A percentile compares a stretch with the other conserved stretches of the same genome.
Evolutionary conservation across 2,888 invertebrate species (phyloP).

Genomic region (Lottia gigantea): DNA sequence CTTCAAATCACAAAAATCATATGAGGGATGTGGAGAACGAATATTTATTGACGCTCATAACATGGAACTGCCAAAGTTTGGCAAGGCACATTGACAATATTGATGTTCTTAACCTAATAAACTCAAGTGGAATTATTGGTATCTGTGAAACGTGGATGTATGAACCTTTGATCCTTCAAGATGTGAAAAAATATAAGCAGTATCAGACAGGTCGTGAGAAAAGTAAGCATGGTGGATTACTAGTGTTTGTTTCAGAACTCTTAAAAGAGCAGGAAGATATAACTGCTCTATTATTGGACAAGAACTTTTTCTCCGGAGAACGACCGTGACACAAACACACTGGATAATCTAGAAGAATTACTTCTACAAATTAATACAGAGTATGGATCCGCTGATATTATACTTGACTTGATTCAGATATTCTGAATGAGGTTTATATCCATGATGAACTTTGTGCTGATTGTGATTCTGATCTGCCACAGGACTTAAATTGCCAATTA

Average conservation of each 20-base stretch:
- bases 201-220: background rate
- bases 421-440: background rate
- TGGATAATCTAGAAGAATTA: background rate
- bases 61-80: background rate
- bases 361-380: conserved; percentile 3
- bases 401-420: background rate
- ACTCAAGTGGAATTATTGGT: background rate
- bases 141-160: conserved; percentile 1
- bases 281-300: background rate
- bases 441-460: background rate
- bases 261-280: background rate
- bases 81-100: background rate
- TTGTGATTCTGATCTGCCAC: background rate
- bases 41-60: background rate
- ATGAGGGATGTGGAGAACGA: too few species aligned
- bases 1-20: too few species aligned
- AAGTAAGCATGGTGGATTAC: background rate
- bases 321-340: background rate
- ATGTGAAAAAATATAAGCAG: background rate
- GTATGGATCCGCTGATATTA: background rate
- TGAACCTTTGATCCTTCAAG: background rate
- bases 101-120: background rate
- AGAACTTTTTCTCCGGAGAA: background rate
- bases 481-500: background rate
- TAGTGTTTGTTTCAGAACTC: background rate